Percentiles rank a stretch among this genome's conserved stretches.
Evolutionary conservation across 1,140 invertebrate species (phyloP).

Genomic region (Trichomalopsis sarcophagae): DNA sequence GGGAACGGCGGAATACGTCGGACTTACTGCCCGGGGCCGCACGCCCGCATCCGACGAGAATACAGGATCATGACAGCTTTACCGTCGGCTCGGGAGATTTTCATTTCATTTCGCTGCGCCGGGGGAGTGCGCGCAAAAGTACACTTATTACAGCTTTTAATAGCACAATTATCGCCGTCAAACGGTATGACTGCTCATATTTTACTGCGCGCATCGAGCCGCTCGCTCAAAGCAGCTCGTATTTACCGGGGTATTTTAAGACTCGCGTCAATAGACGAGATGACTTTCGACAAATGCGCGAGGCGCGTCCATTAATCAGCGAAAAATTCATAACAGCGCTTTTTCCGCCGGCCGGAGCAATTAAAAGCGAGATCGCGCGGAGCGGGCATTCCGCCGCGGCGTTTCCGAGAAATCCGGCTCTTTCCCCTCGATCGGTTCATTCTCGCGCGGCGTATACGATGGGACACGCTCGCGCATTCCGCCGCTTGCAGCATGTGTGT

Average conservation of each 20-base stretch:
- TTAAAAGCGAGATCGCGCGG: slow-evolving; percentile 27
- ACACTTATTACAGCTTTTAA: slow-evolving; percentile 41
- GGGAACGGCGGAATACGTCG: slow-evolving; percentile 35
- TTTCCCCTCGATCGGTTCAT: slow-evolving; percentile 1
- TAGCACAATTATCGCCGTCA: slow-evolving; percentile 37
- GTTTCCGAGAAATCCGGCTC: slow-evolving; percentile 36
- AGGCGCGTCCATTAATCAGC: neutral
- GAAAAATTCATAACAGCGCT: too few species aligned
- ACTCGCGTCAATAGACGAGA: neutral
- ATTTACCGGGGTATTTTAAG: slow-evolving; percentile 6
- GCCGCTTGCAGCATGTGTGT: slow-evolving; percentile 73
- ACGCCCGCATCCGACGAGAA: neutral
- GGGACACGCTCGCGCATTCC: slow-evolving; percentile 70
- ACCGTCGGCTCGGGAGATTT: slow-evolving; percentile 30
- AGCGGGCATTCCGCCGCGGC: slow-evolving; percentile 32
- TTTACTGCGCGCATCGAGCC: neutral
- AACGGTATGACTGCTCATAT: neutral
- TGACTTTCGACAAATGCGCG: neutral
- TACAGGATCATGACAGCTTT: slow-evolving; percentile 43
- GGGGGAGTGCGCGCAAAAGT: slow-evolving; percentile 1
- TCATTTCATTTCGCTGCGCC: slow-evolving; percentile 1
- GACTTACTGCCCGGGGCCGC: slow-evolving; percentile 19
- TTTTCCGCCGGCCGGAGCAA: neutral
- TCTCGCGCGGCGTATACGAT: slow-evolving; percentile 58
- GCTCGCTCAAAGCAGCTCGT: too few species aligned